Evolutionary conservation across 2,113 vertebrate genomes (phyloP), one percentile per base, ranked within the genome.

Genomic region (Platysteira castanea): DNA sequence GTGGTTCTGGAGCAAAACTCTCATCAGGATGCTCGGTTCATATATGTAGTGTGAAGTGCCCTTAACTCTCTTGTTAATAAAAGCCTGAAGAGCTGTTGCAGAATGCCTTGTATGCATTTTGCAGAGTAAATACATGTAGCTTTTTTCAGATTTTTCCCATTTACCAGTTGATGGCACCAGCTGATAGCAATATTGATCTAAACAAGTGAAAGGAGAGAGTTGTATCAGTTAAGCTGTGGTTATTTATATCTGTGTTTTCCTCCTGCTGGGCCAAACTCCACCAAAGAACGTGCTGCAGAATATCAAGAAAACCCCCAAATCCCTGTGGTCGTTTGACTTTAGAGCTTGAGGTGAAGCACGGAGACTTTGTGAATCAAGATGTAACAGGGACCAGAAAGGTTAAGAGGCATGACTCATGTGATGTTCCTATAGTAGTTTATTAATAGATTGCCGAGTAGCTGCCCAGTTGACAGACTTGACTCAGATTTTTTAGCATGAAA

Each of bases 341-440:
- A 61, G 69, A 91, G n/a, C 49, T 82, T 68, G 26, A 4, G 7
- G 56, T 86, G 50, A 74, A 87, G 59, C 71, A 53, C 1, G 1
- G 59, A 85, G 37, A 59, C 46, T 59, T 61, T 47, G 33, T 4
- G 4, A 88, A 63, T 90, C 33, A 52, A 70, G 79, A 90, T 77
- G 63, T 74, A 92, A 30, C 26, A 70, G 71, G 91, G 86, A 81
- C 76, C 86, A 90, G 83, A 76, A 83, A 20, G 46, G 37, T 13
- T 95, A 90, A 74, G 52, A 81, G 56, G 39, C 39, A 10, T 75
- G 88, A 80, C 52, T 96, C 90, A 78, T 90, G 71, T 94, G 93
- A 93, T 96, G 91, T 84, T 89, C 84, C 53, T 95, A 53, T 87
- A 95, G 93, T 79, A 73, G 87, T 85, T 96, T 94, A 96, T 96